Evolutionary conservation across 2,113 vertebrate species (phyloP).

Genomic region (Acrocephalus arundinaceus): DNA sequence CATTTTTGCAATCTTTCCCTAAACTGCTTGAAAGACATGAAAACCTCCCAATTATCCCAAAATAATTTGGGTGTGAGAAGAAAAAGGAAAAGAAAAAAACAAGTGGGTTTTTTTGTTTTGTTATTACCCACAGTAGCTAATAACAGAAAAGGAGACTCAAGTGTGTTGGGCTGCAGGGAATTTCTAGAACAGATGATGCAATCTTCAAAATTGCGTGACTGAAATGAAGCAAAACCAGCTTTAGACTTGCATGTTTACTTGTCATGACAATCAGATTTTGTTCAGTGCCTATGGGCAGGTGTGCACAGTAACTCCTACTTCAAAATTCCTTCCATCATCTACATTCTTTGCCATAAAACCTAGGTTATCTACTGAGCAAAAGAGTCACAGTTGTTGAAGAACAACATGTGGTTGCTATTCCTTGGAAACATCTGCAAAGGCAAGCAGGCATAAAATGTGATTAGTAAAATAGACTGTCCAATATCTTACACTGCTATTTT

Average conservation of each 20-base stretch:
- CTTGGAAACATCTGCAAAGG: background rate
- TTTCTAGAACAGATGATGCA: background rate
- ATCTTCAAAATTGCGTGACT: background rate
- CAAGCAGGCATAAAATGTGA: background rate
- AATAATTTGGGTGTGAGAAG: background rate
- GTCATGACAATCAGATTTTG: background rate
- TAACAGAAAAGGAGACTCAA: background rate
- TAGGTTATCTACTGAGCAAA: background rate
- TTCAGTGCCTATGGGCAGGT: background rate
- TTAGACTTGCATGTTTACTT: background rate
- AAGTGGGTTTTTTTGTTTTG: background rate
- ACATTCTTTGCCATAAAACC: background rate
- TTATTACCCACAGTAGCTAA: background rate
- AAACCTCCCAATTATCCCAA: background rate
- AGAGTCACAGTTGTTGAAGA: background rate
- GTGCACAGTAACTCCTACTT: background rate
- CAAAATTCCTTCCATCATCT: background rate
- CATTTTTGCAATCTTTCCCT: background rate
- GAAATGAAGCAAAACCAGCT: slow-evolving; percentile 8
- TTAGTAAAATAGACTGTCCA: background rate
- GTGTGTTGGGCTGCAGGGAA: background rate
- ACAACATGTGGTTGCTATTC: background rate
- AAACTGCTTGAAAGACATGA: background rate
- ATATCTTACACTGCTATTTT: background rate
- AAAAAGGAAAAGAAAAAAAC: background rate